phyloP scores from a whole-genome alignment of 2,113 vertebrate species.

The Tamias sibiricus region DNA sequence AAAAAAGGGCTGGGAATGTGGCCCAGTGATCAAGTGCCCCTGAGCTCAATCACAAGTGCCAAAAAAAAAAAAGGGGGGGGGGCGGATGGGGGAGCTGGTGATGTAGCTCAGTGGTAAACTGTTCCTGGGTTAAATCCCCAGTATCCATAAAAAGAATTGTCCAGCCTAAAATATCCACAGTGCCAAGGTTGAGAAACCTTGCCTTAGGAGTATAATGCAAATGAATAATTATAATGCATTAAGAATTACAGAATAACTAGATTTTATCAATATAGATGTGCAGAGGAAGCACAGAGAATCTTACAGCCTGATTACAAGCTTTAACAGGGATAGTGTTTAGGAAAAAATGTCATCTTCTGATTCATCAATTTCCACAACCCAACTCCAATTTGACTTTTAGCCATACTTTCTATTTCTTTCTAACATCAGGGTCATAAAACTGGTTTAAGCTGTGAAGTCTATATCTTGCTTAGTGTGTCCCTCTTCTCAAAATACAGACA shows the following conservation, averaged over 20 bases:
- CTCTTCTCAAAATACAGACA: background rate
- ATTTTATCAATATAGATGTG: background rate
- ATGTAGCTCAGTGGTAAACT: background rate
- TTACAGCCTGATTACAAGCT: background rate
- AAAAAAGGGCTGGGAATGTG: too few species aligned
- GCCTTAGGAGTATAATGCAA: background rate
- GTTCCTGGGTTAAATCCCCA: background rate
- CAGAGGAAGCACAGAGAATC: background rate
- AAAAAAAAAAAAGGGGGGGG: too few species aligned
- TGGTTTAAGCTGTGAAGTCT: background rate
- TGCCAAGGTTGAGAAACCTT: background rate
- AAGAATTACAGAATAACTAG: background rate
- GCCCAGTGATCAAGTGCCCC: too few species aligned
- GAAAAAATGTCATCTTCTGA: background rate
- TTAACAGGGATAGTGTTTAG: background rate
- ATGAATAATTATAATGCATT: background rate
- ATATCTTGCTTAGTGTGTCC: background rate
- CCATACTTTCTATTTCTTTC: conserved; percentile 6
- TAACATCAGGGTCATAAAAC: background rate
- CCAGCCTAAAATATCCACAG: too few species aligned
- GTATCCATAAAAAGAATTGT: background rate
- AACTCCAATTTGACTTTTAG: background rate
- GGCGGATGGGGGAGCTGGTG: background rate
- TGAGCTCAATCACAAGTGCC: too few species aligned
- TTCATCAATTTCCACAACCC: background rate